A percentile compares a stretch with the other conserved stretches of the same genome.
Conservation (phyloP, 2,797 vertebrate species). For the Pseudocheirus occidentalis region DNA sequence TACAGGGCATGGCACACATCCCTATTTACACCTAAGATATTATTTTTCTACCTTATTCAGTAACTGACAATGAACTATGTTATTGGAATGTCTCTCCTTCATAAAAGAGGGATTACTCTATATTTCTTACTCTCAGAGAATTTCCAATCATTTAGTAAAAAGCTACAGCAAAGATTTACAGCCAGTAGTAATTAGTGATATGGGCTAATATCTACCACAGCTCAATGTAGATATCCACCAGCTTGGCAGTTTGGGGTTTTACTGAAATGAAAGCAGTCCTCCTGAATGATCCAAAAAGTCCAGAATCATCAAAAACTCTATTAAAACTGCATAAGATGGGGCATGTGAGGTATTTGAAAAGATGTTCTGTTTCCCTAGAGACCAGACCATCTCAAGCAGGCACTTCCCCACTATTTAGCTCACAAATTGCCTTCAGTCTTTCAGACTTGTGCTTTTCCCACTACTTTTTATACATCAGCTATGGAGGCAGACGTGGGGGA, state of each 20-base stretch:
- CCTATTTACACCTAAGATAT: not conserved
- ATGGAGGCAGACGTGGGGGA: slow-evolving; percentile 53
- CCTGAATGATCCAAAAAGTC: slow-evolving; percentile 39
- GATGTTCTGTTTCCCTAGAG: slow-evolving; percentile 57
- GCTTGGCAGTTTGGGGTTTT: slow-evolving; percentile 58
- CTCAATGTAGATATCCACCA: not conserved
- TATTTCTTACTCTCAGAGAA: slow-evolving; percentile 57
- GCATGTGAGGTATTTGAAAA: slow-evolving; percentile 70
- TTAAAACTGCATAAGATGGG: slow-evolving; percentile 65
- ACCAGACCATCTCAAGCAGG: slow-evolving; percentile 52
- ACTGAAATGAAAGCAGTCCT: slow-evolving; percentile 48
- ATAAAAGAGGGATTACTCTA: not conserved
- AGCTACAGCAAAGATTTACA: slow-evolving; percentile 21
- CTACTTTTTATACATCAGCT: slow-evolving; percentile 51
- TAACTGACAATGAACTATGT: not conserved
- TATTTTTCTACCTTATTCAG: not conserved
- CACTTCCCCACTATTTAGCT: slow-evolving; percentile 70
- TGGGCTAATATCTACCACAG: slow-evolving; percentile 51
- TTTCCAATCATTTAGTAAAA: slow-evolving; percentile 26
- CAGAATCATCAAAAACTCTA: slow-evolving; percentile 64
- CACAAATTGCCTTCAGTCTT: slow-evolving; percentile 75
- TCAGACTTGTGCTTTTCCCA: slow-evolving; percentile 66
- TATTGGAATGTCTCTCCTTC: not conserved
- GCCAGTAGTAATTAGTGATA: slow-evolving; percentile 30
- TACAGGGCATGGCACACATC: rapidly evolving